Evolutionary conservation across 2,888 invertebrate species (phyloP), one percentile per base, ranked within the genome.

Genomic region (Sthenelais limicola): DNA sequence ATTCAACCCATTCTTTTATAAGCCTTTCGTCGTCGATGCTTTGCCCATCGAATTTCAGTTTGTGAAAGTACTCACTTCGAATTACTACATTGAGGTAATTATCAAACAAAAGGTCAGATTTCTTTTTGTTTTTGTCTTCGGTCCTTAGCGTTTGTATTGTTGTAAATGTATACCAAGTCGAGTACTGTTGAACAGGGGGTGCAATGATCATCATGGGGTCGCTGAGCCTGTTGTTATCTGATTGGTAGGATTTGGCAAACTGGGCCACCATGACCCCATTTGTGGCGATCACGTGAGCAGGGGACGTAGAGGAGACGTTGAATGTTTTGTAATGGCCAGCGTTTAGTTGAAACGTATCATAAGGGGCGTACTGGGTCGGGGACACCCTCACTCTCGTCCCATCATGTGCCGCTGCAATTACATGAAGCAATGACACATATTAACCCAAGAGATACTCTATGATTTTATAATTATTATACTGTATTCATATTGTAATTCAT

Each of bases 121-220:
- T n/a, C 38, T 74, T 43, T 24, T 56, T 47, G 48, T 52, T 71
- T 12, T 58, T 21, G 33, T 74, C 74, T 7, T 28, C 43, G 21
- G 66, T 48, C 1, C 49, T 33, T 9, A 68, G 4, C 76, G 79
- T 38, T 71, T 77, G 30, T 69, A 79, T 9, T 72, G 82, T 80
- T 35, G 79, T 73, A 74, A 80, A 82, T 1, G 80, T 78, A 75
- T 81, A 81, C 51, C 78, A 74, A 7, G 76, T 75, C 2, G 76
- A 76, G 67, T 77, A 83, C 73, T 82, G 81, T 0, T 71, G 66
- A 7, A 76, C 73, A 0, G 83, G 80, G 9, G 81, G 80, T 1
- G 81, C 35, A 12, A 81, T 51, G 3, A 79, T 78, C 80, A 83
- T 81, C 58, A 81, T 80, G 1, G 83, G 83, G 69, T 83, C 83